A percentile compares a stretch with the other conserved stretches of the same genome.
phyloP scores from a whole-genome alignment of 35 echinoderm and acorn worm species.

The Antedon bifida region DNA sequence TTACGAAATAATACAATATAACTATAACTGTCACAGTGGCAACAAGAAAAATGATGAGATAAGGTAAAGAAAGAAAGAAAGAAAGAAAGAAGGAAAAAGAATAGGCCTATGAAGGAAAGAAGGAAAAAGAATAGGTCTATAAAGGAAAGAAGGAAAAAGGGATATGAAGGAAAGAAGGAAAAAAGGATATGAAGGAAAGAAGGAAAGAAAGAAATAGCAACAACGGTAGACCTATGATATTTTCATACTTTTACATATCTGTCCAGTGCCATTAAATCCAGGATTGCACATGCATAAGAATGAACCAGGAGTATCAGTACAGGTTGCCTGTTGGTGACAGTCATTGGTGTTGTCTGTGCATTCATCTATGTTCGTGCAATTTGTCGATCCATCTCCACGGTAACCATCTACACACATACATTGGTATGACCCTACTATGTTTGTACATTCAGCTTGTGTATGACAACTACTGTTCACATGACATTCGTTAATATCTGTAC shows the following conservation, averaged over 20 bases:
- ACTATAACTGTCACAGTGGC: too few species aligned
- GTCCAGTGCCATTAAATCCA: background rate
- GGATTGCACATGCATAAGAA: conserved; percentile 3
- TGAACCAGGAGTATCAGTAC: conserved; percentile 8
- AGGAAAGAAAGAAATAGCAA: background rate
- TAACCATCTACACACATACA: conserved; percentile 51
- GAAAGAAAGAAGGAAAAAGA: background rate
- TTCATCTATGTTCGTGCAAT: background rate
- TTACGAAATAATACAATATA: too few species aligned
- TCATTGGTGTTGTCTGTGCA: background rate
- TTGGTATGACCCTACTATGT: conserved; percentile 40
- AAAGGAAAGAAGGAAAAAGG: too few species aligned
- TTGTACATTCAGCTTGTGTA: conserved; percentile 29
- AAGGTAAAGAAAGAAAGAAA: too few species aligned
- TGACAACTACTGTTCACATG: conserved; percentile 24
- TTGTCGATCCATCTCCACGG: conserved; percentile 28
- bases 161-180: too few species aligned
- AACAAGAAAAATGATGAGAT: too few species aligned
- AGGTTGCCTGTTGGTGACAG: conserved; percentile 9
- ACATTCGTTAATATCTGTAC: conserved; percentile 80
- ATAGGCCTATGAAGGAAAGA: too few species aligned
- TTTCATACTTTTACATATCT: background rate
- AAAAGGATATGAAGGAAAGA: too few species aligned
- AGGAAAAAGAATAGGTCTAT: too few species aligned
- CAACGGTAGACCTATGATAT: too few species aligned